Evolutionary conservation across 2,113 vertebrate species (phyloP).

Genomic region (Hippolais icterina): DNA sequence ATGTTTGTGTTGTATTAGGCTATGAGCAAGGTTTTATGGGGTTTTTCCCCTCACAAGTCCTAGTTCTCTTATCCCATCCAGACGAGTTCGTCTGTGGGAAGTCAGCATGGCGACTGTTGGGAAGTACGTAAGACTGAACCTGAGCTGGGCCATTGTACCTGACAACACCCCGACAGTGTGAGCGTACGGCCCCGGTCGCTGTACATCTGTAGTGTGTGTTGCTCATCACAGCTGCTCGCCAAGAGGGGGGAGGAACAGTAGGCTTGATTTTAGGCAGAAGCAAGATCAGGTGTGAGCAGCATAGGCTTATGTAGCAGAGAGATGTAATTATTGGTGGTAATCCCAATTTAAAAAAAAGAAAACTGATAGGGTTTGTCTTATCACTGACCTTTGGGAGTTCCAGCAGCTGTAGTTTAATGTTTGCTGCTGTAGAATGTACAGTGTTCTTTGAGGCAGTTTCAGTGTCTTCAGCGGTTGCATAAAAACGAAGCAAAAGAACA

Average conservation of each 20-base stretch:
- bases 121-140: background rate
- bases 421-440: background rate
- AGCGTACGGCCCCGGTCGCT: accelerated
- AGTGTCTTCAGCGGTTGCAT: background rate
- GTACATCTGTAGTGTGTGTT: accelerated
- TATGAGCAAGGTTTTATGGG: background rate
- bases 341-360: background rate
- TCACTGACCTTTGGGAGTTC: background rate
- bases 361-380: background rate
- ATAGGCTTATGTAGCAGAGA: accelerated
- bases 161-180: accelerated
- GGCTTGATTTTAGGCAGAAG: background rate
- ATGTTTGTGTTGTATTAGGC: background rate
- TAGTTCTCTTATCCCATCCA: background rate
- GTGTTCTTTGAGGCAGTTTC: background rate
- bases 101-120: background rate
- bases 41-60: accelerated
- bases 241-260: background rate
- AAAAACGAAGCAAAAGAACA: background rate
- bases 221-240: background rate
- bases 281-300: background rate
- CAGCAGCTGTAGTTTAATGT: background rate
- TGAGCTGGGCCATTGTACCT: background rate
- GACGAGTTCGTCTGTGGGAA: background rate
- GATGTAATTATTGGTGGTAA: background rate